These are phyloP conservation scores for Sipha flava DNA, from an alignment of 1,140 invertebrate genomes.

Conservation along the genomic window DNA sequence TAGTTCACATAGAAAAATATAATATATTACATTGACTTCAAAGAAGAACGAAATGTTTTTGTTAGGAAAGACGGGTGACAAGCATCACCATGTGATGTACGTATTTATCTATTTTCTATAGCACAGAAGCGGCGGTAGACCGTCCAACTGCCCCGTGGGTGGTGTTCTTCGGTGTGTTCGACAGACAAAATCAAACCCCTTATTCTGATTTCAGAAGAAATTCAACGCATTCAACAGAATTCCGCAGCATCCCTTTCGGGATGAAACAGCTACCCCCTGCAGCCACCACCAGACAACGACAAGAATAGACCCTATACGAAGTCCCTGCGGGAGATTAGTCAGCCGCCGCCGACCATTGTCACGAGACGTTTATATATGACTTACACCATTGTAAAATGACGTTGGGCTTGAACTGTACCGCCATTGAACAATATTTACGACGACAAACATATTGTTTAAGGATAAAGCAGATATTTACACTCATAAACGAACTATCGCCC, in stretches of 20 bases:
- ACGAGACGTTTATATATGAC: background rate
- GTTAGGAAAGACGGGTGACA: background rate
- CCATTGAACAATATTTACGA: background rate
- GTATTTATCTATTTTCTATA: background rate
- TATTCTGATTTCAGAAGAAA: background rate
- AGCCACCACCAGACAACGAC: background rate
- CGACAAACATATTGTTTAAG: too few species aligned
- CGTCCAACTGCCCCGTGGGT: background rate
- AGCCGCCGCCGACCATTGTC: background rate
- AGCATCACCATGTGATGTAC: background rate
- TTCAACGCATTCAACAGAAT: background rate
- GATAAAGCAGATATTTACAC: too few species aligned
- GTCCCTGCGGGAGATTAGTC: slow-evolving; percentile 18
- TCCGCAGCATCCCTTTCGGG: slow-evolving; percentile 2
- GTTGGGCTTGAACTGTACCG: background rate
- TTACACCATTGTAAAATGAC: background rate
- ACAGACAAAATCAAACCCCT: background rate
- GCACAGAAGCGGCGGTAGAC: too few species aligned
- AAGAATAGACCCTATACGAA: background rate
- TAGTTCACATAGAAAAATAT: background rate
- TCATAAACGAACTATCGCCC: too few species aligned
- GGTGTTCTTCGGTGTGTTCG: background rate
- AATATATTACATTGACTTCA: background rate
- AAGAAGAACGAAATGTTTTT: background rate
- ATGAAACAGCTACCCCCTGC: background rate